Evolutionary conservation across 2,113 vertebrate species (phyloP).

Genomic region (Coregonus clupeaformis): DNA sequence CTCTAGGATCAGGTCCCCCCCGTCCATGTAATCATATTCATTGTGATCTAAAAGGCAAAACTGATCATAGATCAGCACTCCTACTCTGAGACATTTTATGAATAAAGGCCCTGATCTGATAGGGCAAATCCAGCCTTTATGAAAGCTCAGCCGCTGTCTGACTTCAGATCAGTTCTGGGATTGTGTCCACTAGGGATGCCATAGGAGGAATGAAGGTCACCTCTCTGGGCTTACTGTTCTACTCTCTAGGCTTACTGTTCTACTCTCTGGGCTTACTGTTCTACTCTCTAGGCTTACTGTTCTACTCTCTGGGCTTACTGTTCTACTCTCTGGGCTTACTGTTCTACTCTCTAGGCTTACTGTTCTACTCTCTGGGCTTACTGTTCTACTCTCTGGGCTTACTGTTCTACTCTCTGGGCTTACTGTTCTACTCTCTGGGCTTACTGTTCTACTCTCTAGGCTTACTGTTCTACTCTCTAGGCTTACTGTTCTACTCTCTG

Average conservation of each 20-base stretch:
- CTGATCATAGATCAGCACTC: no score
- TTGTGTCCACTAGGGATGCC: background rate
- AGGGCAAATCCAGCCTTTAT: background rate
- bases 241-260: background rate
- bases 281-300: background rate
- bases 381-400: no score
- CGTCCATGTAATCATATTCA: no score
- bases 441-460: background rate
- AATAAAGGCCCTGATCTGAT: no score
- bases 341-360: background rate
- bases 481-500: background rate
- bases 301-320: background rate
- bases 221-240: background rate
- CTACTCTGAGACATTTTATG: no score
- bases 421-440: background rate
- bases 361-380: background rate
- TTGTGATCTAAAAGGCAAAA: no score
- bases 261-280: background rate
- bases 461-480: background rate
- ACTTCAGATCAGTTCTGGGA: background rate
- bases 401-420: background rate
- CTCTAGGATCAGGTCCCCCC: background rate
- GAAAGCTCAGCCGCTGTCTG: conserved; percentile 16
- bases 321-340: background rate
- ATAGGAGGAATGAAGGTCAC: conserved; percentile 2